phyloP scores from a whole-genome alignment of 2,797 vertebrate species.

The Periophthalmus magnuspinnatus region DNA sequence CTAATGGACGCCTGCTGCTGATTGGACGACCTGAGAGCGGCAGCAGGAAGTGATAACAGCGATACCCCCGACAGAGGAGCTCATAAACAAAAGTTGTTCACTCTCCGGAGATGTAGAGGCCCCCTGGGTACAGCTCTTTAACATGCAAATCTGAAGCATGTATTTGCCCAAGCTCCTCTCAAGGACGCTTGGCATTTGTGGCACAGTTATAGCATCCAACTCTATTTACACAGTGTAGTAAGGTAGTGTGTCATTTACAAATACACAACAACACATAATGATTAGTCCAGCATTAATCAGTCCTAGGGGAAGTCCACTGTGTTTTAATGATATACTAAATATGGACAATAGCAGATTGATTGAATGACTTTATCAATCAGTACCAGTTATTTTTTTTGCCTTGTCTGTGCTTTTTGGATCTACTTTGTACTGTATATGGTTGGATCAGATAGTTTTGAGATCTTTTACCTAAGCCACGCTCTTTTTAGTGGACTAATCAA shows the following conservation, averaged over 20 bases:
- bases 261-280: background rate
- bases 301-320: background rate
- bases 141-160: slow-evolving; percentile 64
- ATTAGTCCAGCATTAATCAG: background rate
- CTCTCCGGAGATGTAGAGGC: slow-evolving; percentile 33
- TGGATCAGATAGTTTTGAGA: no score
- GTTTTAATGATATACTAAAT: no score
- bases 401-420: no score
- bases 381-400: no score
- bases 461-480: no score
- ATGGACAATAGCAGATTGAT: no score
- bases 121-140: slow-evolving; percentile 39
- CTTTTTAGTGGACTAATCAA: no score
- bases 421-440: no score
- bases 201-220: slow-evolving; percentile 34
- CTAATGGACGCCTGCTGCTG: slow-evolving; percentile 18
- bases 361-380: no score
- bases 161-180: slow-evolving; percentile 46
- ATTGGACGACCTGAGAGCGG: slow-evolving; percentile 7
- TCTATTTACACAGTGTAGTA: background rate
- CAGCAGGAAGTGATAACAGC: slow-evolving; percentile 16
- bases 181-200: slow-evolving; percentile 33
- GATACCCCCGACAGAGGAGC: slow-evolving; percentile 3
- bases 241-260: background rate
- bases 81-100: slow-evolving; percentile 13